Percentiles rank a stretch among this genome's conserved stretches.
These are phyloP conservation scores for Anseranas semipalmata DNA, from an alignment of 2,113 vertebrate genomes.

Conservation along the genomic window DNA sequence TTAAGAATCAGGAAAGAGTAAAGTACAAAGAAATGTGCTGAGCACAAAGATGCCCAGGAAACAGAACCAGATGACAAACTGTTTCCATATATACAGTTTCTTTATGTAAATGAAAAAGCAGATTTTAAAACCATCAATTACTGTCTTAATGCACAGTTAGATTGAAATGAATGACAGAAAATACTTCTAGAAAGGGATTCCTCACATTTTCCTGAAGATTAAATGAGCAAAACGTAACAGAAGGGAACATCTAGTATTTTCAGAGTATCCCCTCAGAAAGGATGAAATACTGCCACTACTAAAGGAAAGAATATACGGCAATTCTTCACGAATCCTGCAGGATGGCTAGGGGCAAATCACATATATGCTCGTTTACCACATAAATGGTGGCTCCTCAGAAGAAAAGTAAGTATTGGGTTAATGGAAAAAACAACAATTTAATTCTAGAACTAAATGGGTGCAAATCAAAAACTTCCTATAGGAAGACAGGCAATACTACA, in stretches of 20 bases:
- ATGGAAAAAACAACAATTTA: not conserved
- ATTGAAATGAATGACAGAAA: not conserved
- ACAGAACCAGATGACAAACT: not conserved
- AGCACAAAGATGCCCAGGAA: not conserved
- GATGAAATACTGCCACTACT: not conserved
- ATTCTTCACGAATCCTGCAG: not conserved
- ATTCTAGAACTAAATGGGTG: not conserved
- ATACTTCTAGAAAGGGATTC: not conserved
- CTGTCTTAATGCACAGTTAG: not conserved
- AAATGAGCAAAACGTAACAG: not conserved
- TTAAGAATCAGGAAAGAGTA: not conserved
- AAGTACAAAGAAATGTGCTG: not conserved
- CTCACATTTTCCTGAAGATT: not conserved
- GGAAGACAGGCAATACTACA: not conserved
- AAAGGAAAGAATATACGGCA: not conserved
- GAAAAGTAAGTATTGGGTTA: not conserved
- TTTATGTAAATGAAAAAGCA: not conserved
- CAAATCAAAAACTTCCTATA: not conserved
- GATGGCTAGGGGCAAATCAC: not conserved
- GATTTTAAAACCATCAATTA: not conserved
- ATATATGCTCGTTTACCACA: not conserved
- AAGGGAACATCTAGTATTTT: not conserved
- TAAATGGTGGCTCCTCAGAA: not conserved
- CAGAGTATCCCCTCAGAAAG: not conserved
- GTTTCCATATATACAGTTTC: not conserved